Evolutionary conservation across 1,140 invertebrate genomes (phyloP).

Genomic region (Ceratina australensis): DNA sequence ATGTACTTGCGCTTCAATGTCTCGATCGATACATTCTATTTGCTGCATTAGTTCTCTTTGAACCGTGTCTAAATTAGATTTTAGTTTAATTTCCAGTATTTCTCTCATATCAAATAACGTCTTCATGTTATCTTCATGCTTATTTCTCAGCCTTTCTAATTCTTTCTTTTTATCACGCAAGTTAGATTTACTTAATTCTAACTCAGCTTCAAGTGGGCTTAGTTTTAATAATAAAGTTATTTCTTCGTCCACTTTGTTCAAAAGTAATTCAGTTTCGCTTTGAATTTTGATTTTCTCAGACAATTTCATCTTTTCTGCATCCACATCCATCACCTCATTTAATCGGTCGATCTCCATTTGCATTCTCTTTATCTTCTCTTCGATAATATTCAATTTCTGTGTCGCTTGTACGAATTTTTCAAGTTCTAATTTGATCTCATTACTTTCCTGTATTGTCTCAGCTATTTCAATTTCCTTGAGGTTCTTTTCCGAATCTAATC

Average conservation of each 20-base stretch:
- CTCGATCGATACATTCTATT: slow-evolving; percentile 81
- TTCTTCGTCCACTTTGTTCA: slow-evolving; percentile 78
- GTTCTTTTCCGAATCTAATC: slow-evolving; percentile 77
- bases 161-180: slow-evolving; percentile 82
- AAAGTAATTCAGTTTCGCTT: slow-evolving; percentile 66
- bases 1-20: slow-evolving; percentile 82
- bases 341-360: slow-evolving; percentile 64
- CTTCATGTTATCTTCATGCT: slow-evolving; percentile 82
- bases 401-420: slow-evolving; percentile 70
- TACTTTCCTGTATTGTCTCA: slow-evolving; percentile 79
- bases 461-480: slow-evolving; percentile 79
- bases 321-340: slow-evolving; percentile 65
- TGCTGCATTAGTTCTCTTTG: slow-evolving; percentile 78
- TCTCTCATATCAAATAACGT: slow-evolving; percentile 80
- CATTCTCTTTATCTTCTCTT: slow-evolving; percentile 69
- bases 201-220: slow-evolving; percentile 81
- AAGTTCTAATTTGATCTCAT: slow-evolving; percentile 67
- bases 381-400: slow-evolving; percentile 73
- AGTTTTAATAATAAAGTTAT: slow-evolving; percentile 82
- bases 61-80: slow-evolving; percentile 80
- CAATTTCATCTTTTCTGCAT: slow-evolving; percentile 71
- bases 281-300: slow-evolving; percentile 62
- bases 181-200: slow-evolving; percentile 82
- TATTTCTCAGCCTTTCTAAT: slow-evolving; percentile 82
- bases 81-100: slow-evolving; percentile 84